Evolutionary conservation across 1,140 invertebrate species (phyloP), one percentile per base, ranked within the genome.

Genomic region (Pachypeltis micranthus): DNA sequence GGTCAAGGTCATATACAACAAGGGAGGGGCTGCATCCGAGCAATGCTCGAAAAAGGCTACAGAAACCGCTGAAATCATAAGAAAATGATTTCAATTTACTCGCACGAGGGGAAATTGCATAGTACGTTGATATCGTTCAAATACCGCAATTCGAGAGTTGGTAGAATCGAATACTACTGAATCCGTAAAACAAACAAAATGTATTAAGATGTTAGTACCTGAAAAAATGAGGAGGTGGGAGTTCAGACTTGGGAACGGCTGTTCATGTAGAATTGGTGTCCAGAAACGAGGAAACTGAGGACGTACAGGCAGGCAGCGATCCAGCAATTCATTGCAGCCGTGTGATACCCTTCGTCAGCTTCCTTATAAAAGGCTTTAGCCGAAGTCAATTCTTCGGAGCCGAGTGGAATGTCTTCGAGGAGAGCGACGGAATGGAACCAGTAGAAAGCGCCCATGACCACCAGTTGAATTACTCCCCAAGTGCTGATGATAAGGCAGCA

Each of bases 221-320:
- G n/a, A n/a, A n/a, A n/a, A n/a, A n/a, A n/a, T n/a, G n/a, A n/a
- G n/a, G n/a, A n/a, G n/a, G n/a, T n/a, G n/a, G n/a, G n/a, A n/a
- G 7, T 51, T 51, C 19, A 51, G 4, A 21, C 19, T 10, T 10
- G 21, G 21, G 85, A 82, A 73, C 88, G 83, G 67, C 88, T 90
- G 73, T 94, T 94, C 68, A 90, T 77, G 75, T 89, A 92, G 74
- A 93, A 92, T 72, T 95, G 91, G 74, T 91, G 86, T 51, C 84
- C 88, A 39, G 91, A 93, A 27, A 95, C 76, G 10, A 90, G 76
- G 44, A 95, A 80, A 21, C 91, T 92, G 34, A 91, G 77, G 14
- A 94, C 80, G 71, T 95, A 96, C 39, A 95, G 80, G 67, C 90
- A 86, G 1, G 90, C 91, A 44, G 91, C 91, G 65, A 95, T 93